A percentile compares a stretch with the other conserved stretches of the same genome.
Evolutionary conservation across 2,888 invertebrate genomes (phyloP).

Genomic region (Hemistola chrysoprasaria): DNA sequence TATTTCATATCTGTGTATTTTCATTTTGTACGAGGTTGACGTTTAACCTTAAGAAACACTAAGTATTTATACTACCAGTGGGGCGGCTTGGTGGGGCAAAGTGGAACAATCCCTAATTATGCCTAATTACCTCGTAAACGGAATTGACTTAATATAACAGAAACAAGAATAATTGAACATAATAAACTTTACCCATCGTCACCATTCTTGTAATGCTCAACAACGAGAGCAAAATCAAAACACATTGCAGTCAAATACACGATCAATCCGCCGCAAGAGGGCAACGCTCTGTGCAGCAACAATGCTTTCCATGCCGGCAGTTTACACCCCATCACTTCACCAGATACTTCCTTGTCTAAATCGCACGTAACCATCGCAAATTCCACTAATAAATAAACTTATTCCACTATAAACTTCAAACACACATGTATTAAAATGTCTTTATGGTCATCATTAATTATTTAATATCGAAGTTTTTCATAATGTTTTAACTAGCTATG

Average conservation of each 20-base stretch:
- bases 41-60: too few relatives aligned
- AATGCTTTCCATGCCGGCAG: slow-evolving; percentile 70
- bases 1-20: too few relatives aligned
- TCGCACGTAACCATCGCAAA: slow-evolving; percentile 69
- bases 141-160: too few relatives aligned
- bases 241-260: slow-evolving; percentile 86
- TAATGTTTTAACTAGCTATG: too few relatives aligned
- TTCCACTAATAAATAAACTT: background rate
- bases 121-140: too few relatives aligned
- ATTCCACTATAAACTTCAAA: background rate
- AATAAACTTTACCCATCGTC: slow-evolving; percentile 65
- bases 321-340: slow-evolving; percentile 65
- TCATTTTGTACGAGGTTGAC: too few relatives aligned
- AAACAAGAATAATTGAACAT: background rate
- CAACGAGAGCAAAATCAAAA: slow-evolving; percentile 85
- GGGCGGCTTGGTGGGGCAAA: too few relatives aligned
- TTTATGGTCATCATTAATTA: too few relatives aligned
- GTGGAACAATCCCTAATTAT: too few relatives aligned
- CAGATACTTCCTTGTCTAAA: slow-evolving; percentile 64
- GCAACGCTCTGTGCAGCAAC: slow-evolving; percentile 64
- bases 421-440: slow-evolving; percentile 7
- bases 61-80: too few relatives aligned
- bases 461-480: too few relatives aligned
- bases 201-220: slow-evolving; percentile 83
- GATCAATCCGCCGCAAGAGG: slow-evolving; percentile 78